phyloP scores from a whole-genome alignment of 2,888 invertebrate species.

The Clepsis dumicolana region DNA sequence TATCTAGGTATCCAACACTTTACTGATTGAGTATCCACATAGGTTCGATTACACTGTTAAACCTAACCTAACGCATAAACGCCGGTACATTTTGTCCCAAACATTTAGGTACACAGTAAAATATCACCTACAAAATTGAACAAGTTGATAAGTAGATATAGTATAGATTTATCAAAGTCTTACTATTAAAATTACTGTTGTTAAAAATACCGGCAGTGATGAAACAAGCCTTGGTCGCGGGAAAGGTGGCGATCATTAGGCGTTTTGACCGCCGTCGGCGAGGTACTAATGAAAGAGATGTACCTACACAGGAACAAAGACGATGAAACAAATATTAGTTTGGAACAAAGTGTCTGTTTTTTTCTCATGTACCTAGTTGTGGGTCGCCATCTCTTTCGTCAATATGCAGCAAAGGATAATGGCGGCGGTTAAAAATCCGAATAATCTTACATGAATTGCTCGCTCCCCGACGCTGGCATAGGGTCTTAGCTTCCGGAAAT shows the following conservation, averaged over 20 bases:
- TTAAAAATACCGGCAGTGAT: constrained; percentile 83
- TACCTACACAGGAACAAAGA: too few relatives aligned
- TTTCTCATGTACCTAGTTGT: too few relatives aligned
- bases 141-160: constrained; percentile 78
- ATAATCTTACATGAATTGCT: constrained; percentile 2
- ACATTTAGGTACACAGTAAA: constrained; percentile 81
- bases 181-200: constrained; percentile 71
- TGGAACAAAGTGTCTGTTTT: too few relatives aligned
- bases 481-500: constrained; percentile 31
- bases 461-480: constrained; percentile 10
- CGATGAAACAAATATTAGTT: background rate
- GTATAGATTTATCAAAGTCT: constrained; percentile 84
- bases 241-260: background rate
- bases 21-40: constrained; percentile 77
- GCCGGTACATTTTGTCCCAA: constrained; percentile 79
- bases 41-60: constrained; percentile 68
- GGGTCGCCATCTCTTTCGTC: background rate
- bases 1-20: constrained; percentile 75
- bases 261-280: background rate
- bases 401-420: background rate
- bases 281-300: too few relatives aligned
- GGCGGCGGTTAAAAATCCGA: background rate
- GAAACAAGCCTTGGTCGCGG: constrained; percentile 75
- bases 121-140: constrained; percentile 85
- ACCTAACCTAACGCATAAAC: constrained; percentile 73